phyloP scores from a whole-genome alignment of 2,113 vertebrate species.

The Cochlearius cochlearius region DNA sequence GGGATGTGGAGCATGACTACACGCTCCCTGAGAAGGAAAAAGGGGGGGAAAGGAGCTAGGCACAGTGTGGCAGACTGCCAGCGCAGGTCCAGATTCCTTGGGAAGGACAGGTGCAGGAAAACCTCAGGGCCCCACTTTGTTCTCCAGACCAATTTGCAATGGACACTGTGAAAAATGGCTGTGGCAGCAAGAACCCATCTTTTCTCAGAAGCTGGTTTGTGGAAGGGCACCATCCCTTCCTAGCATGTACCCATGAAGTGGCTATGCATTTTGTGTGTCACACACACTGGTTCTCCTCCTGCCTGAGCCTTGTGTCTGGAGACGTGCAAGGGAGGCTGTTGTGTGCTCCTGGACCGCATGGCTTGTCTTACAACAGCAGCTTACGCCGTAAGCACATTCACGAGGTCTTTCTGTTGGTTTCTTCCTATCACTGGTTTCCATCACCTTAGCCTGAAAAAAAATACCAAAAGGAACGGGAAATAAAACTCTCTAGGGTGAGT shows the following conservation, averaged over 20 bases:
- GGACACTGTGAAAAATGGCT: background rate
- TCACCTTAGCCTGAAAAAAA: background rate
- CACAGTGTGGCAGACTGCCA: background rate
- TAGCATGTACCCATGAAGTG: background rate
- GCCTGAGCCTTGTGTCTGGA: background rate
- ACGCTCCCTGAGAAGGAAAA: background rate
- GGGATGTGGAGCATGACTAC: background rate
- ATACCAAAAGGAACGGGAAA: background rate
- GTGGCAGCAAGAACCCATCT: background rate
- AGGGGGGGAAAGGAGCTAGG: background rate
- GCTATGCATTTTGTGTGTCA: background rate
- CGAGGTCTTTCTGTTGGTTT: background rate
- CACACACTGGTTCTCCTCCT: background rate
- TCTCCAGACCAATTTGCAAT: background rate
- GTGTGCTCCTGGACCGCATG: background rate
- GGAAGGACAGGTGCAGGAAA: background rate
- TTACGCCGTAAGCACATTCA: background rate
- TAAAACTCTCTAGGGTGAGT: background rate
- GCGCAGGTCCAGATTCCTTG: background rate
- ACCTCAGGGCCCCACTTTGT: background rate
- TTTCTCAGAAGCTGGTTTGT: background rate
- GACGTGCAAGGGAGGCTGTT: background rate
- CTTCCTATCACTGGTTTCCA: background rate
- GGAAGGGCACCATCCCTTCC: background rate
- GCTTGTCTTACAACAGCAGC: fast-evolving